A percentile compares a stretch with the other conserved stretches of the same genome.
These are phyloP conservation scores for Thunnus albacares DNA, from an alignment of 2,797 vertebrate genomes.

Conservation along the genomic window DNA sequence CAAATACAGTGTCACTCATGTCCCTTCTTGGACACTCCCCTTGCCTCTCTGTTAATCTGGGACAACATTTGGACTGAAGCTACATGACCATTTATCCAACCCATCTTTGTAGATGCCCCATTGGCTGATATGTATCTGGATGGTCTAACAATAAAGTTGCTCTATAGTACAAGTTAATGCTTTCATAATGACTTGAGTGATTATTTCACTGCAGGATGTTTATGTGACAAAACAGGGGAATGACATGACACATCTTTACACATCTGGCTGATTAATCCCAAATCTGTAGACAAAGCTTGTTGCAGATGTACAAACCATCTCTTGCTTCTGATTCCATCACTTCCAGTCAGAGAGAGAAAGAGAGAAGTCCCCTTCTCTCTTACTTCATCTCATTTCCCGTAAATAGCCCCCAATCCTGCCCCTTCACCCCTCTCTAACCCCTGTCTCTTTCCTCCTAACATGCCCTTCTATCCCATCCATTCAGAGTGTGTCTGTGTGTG, in stretches of 20 bases:
- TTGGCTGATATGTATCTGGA: too few relatives aligned
- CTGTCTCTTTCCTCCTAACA: constrained; percentile 61
- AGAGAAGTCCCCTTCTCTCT: constrained; percentile 18
- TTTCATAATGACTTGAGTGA: constrained; percentile 25
- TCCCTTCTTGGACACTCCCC: too few relatives aligned
- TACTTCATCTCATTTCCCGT: constrained; percentile 37
- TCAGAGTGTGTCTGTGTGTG: constrained; percentile 43
- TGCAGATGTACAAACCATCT: constrained; percentile 27
- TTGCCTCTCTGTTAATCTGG: too few relatives aligned
- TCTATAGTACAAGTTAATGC: constrained; percentile 1
- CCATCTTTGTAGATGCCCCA: too few relatives aligned
- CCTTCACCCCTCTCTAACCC: constrained; percentile 47
- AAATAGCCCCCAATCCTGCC: constrained; percentile 57
- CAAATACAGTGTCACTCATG: too few relatives aligned
- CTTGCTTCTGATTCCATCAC: constrained; percentile 17
- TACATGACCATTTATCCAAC: too few relatives aligned
- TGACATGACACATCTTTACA: constrained; percentile 9
- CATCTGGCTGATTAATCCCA: constrained; percentile 36
- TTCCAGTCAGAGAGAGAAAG: constrained; percentile 3
- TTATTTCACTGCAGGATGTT: constrained; percentile 33
- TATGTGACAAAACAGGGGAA: constrained; percentile 29
- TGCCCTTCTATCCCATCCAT: constrained; percentile 61
- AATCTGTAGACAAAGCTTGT: constrained; percentile 26
- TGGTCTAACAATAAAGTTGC: too few relatives aligned
- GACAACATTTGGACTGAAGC: too few relatives aligned